phyloP scores from a whole-genome alignment of 2,797 vertebrate genomes.

The Rhynchotus rufescens region DNA sequence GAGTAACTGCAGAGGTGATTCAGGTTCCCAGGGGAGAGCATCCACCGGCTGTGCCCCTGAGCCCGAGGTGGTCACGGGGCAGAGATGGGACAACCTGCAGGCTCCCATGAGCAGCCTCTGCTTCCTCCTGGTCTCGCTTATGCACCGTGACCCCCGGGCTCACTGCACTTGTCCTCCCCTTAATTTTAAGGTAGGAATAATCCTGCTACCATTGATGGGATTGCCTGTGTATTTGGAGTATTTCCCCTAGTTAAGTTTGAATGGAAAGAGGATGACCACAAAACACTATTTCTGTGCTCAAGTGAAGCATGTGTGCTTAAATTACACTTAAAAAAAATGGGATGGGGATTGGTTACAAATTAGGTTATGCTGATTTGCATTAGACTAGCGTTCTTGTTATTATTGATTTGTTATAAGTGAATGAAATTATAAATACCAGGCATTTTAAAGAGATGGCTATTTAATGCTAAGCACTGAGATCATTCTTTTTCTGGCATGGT shows the following conservation, averaged over 20 bases:
- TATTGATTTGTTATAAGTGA: not conserved
- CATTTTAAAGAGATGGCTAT: not conserved
- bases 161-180: not conserved
- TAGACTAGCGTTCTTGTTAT: not conserved
- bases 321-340: not conserved
- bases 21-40: not conserved
- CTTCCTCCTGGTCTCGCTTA: not conserved
- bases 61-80: not conserved
- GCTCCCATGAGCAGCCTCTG: not conserved
- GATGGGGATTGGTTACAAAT: not conserved
- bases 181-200: not conserved
- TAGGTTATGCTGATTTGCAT: not conserved
- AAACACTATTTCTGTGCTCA: not conserved
- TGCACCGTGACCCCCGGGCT: not conserved
- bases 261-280: not conserved
- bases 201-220: not conserved
- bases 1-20: not conserved
- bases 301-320: not conserved
- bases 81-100: accelerated
- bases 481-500: not conserved
- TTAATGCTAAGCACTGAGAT: not conserved
- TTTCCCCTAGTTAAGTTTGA: not conserved
- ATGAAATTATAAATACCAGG: not conserved
- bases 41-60: accelerated
- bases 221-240: not conserved